Base-by-base conservation (phyloP, 2,113 vertebrate species). In the Anolis carolinensis region DNA sequence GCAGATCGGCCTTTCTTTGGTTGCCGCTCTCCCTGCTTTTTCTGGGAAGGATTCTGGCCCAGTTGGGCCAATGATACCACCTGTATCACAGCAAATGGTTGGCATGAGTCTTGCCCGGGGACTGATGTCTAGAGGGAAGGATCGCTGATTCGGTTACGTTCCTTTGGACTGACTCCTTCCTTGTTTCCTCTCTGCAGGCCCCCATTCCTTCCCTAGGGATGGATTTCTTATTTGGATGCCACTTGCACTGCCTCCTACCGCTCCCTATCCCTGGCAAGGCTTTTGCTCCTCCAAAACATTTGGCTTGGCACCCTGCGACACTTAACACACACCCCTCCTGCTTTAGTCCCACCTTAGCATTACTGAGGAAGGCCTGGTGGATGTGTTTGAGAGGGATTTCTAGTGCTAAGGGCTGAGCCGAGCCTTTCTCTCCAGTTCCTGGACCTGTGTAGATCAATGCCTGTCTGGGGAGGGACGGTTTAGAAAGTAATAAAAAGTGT, bases 401-500 rank as follows among this genome's bases (percentile, higher is more conserved):
- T 44, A 44, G 39, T 44, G 39, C 39, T 44, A 44, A 44, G 39
- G 39, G 39, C 5, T 44, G 23, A 39, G 63, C 20, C 20, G 3
- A 27, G 5, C 18, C 44, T 25, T 48, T 27, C 34, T 18, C n/a
- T 18, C 14, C 34, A 65, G 5, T 76, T 65, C 20, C 34, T 75
- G 44, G 8, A 10, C 82, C 7, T 0, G 0, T 75, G 78, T 81
- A 81, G 30, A 59, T 50, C 67, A 79, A 86, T 65, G 21, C 30
- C 32, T 65, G 23, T 52, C n/a, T 67, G 59, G n/a, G n/a, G 21
- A 72, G 50, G 39, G 36, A 18, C 59, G 48, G 50, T 32, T 62
- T 86, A 18, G 65, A 71, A 39, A 74, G 34, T 14, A 85, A 85
- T 85, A 86, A 80, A 44, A 81, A 68, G 1, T 62, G 18, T 50